phyloP scores from a whole-genome alignment of 64 coral and sea anemone species.

The Actinia tenebrosa region DNA sequence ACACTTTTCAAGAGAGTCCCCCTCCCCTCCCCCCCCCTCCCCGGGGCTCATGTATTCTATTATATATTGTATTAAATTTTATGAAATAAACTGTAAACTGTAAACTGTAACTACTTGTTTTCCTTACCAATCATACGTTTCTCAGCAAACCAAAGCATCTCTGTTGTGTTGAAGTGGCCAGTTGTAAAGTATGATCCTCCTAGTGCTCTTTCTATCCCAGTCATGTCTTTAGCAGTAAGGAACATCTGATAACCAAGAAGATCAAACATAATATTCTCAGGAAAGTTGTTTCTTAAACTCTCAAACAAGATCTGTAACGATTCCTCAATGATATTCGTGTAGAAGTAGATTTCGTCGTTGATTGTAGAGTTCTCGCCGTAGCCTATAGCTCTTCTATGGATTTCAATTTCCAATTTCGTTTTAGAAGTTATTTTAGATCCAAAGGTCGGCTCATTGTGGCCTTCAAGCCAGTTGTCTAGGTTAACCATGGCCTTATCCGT shows the following conservation, averaged over 20 bases:
- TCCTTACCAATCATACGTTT: conserved; percentile 27
- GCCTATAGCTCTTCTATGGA: neutral
- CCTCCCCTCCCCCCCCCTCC: no score
- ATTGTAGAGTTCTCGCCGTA: conserved; percentile 19
- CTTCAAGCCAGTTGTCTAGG: neutral
- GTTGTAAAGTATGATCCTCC: conserved; percentile 51
- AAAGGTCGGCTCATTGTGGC: neutral
- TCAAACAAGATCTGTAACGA: conserved; percentile 27
- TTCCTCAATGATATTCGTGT: conserved; percentile 26
- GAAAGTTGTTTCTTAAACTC: neutral
- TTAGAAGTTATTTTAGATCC: neutral
- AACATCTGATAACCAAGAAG: conserved; percentile 59
- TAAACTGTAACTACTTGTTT: no score
- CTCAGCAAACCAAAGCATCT: conserved; percentile 55
- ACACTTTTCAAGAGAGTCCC: no score
- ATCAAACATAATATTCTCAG: conserved; percentile 12
- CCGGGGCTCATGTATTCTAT: no score
- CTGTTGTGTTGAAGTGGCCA: conserved; percentile 43
- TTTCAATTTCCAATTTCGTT: neutral
- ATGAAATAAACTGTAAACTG: no score
- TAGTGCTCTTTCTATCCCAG: conserved; percentile 42
- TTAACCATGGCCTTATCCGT: neutral
- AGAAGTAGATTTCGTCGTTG: conserved; percentile 34
- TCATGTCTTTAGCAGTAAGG: conserved; percentile 44
- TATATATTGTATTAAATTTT: no score